Evolutionary conservation across 2,113 vertebrate genomes (phyloP).

Genomic region (Cyanoderma ruficeps): DNA sequence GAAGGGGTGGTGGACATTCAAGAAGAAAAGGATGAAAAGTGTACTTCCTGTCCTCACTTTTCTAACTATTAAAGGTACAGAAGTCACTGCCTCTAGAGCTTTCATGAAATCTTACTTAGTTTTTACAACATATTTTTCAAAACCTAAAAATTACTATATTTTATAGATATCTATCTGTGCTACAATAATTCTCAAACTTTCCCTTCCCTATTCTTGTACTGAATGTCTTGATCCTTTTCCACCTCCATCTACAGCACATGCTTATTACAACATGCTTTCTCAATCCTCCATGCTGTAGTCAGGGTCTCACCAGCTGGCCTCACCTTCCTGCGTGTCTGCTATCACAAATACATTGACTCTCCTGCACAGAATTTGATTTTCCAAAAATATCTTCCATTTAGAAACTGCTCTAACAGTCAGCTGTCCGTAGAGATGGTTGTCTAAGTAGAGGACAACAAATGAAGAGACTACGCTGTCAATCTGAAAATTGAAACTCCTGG

Average conservation of each 20-base stretch:
- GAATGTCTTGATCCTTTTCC: neutral
- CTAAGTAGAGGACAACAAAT: neutral
- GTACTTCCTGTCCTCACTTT: neutral
- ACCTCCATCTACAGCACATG: fast-evolving
- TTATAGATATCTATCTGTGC: neutral
- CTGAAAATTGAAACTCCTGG: neutral
- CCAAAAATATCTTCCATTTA: neutral
- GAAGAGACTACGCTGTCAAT: neutral
- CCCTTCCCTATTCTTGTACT: neutral
- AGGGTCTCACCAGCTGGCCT: neutral
- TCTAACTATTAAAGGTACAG: neutral
- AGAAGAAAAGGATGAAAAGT: neutral
- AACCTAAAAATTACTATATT: neutral
- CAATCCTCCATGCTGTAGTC: neutral
- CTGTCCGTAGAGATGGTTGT: neutral
- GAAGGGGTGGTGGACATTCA: neutral
- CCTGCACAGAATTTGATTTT: neutral
- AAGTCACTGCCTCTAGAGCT: neutral
- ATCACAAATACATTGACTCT: neutral
- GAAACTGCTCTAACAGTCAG: neutral
- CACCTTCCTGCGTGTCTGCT: fast-evolving
- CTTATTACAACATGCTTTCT: neutral
- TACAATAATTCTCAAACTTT: neutral
- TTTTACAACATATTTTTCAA: neutral
- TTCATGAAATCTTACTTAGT: neutral